Percentiles rank a stretch among this genome's conserved stretches.
Evolutionary conservation across 2,113 vertebrate genomes (phyloP).

Genomic region (Lampris megalopsis): DNA sequence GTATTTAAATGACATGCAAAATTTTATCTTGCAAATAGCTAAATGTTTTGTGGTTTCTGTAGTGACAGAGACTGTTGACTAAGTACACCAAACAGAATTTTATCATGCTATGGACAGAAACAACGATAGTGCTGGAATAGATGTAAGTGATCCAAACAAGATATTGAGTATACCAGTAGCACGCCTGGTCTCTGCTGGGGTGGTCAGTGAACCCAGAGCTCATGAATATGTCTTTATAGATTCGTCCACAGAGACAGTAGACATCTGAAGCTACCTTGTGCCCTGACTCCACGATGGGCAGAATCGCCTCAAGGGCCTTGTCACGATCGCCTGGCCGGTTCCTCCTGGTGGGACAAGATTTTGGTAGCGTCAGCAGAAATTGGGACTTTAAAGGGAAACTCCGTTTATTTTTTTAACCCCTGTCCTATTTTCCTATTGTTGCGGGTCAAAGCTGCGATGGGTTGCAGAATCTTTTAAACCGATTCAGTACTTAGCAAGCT

Average conservation of each 20-base stretch:
- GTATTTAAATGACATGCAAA: too few species aligned
- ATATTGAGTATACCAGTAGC: slow-evolving; percentile 82
- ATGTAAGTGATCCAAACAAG: neutral
- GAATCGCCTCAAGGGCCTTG: slow-evolving; percentile 86
- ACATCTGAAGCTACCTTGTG: slow-evolving; percentile 85
- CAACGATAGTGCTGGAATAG: neutral
- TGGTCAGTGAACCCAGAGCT: slow-evolving; percentile 84
- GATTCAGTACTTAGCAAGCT: too few species aligned
- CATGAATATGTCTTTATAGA: slow-evolving; percentile 95
- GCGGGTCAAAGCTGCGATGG: too few species aligned
- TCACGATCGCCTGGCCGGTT: slow-evolving; percentile 87
- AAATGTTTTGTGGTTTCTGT: too few species aligned
- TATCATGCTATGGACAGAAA: too few species aligned
- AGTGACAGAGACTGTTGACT: neutral
- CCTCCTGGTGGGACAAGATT: slow-evolving; percentile 76
- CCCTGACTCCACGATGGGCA: slow-evolving; percentile 81
- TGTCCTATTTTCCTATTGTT: too few species aligned
- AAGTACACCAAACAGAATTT: neutral
- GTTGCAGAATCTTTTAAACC: too few species aligned
- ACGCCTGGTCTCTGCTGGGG: slow-evolving; percentile 83
- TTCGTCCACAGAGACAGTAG: slow-evolving; percentile 91
- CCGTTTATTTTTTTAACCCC: neutral
- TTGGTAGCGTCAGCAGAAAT: neutral
- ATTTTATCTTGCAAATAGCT: too few species aligned
- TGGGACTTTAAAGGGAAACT: neutral